Evolutionary conservation across 2,888 invertebrate species (phyloP), one percentile per base, ranked within the genome.

Genomic region (Tenodera sinensis): DNA sequence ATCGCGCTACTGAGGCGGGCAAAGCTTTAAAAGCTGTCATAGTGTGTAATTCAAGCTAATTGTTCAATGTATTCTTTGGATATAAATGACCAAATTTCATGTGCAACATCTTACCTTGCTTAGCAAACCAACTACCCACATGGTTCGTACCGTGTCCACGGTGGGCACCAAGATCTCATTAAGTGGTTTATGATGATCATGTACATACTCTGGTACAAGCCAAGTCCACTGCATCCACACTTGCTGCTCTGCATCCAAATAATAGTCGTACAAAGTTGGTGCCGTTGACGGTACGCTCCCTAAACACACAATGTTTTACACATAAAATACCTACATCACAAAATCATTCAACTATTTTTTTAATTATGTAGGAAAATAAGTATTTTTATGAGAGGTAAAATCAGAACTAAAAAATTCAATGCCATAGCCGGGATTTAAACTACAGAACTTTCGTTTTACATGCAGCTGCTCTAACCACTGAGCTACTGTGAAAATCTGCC

Each of bases 141-240:
- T 96, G 0, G 97, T 96, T 85, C 97, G 94, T 14, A 97, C 94
- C 0, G 98, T 98, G 92, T 98, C 98, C 3, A 97, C 95, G 0
- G 98, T 98, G 0, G 98, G 98, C 9, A 98, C 98, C 28, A 98
- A 94, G 91, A 98, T 98, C 91, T 98, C 96, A 6, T 96, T 96
- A 93, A 97, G 98, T 92, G 96, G 95, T 92, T 94, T 95, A 0
- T 93, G 92, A 0, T 95, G 94, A 91, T 97, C 95, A 92, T 98
- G 98, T 0, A 95, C 92, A 92, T 98, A 98, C 27, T 94, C 93
- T 0, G 97, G 96, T 1, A 98, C 96, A 83, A 97, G 93, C 95
- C 96, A 96, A 91, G 96, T 95, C 98, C 98, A 98, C 0, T 98
- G 97, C 34, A 96, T 95, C 98, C 98, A 98, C 15, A 94, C 93